Conservation (phyloP, 2,888 invertebrate species). For the Busseola fusca region DNA sequence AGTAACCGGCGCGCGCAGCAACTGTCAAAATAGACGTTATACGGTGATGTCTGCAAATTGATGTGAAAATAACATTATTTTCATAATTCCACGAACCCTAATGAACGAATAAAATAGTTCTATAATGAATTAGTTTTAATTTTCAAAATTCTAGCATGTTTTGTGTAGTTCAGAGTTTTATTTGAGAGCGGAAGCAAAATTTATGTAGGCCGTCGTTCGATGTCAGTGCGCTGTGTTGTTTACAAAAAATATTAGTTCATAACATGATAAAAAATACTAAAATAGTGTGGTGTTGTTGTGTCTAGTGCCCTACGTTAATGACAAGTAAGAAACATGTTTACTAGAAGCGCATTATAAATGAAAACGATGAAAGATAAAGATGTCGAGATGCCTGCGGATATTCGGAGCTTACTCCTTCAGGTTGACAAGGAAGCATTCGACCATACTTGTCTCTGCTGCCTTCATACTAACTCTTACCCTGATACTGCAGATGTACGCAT, state of each 20-base stretch:
- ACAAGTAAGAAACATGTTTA: constrained; percentile 43
- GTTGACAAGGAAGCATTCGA: constrained; percentile 80
- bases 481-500: constrained; percentile 81
- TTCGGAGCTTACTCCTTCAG: constrained; percentile 84
- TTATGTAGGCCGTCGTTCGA: constrained; percentile 13
- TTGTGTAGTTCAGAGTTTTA: neutral
- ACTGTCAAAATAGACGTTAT: constrained; percentile 75
- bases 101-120: constrained; percentile 14
- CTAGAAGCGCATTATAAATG: constrained; percentile 51
- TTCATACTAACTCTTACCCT: constrained; percentile 76
- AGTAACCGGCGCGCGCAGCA: constrained; percentile 77
- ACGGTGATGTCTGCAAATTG: constrained; percentile 36
- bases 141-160: constrained; percentile 22
- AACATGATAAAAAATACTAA: constrained; percentile 12
- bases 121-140: neutral
- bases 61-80: constrained; percentile 31
- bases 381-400: constrained; percentile 83
- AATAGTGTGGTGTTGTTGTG: constrained; percentile 24
- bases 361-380: constrained; percentile 78
- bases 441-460: constrained; percentile 75
- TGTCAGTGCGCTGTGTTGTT: constrained; percentile 51
- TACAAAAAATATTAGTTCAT: constrained; percentile 46
- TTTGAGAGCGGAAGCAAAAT: constrained; percentile 25
- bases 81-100: neutral
- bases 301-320: constrained; percentile 19